Conservation (phyloP, 2,797 vertebrate species). For the Sebastes taczanowskii region DNA sequence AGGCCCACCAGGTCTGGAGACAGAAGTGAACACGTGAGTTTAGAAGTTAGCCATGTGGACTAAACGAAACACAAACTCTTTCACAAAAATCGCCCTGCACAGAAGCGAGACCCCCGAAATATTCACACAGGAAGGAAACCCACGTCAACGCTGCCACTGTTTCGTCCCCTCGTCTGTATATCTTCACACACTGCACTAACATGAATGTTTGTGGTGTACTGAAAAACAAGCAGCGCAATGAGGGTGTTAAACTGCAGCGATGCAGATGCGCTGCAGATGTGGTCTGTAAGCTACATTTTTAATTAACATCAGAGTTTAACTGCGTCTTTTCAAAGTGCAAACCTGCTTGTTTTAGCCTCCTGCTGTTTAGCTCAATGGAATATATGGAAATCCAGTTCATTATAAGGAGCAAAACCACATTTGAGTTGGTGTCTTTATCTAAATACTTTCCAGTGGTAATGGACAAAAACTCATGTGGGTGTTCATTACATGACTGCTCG, state of each 20-base stretch:
- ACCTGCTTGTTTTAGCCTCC: not conserved
- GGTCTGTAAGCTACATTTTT: not conserved
- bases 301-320: not conserved
- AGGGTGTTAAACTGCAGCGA: conserved; percentile 27
- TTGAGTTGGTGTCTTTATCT: conserved; percentile 32
- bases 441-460: conserved; percentile 61
- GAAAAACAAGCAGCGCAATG: not conserved
- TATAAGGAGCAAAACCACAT: not conserved
- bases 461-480: conserved; percentile 34
- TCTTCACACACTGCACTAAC: not conserved
- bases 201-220: conserved; percentile 44
- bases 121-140: conserved; percentile 77
- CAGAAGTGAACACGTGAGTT: not conserved
- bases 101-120: conserved; percentile 46
- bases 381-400: conserved; percentile 32
- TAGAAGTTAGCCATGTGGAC: not conserved
- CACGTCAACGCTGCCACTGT: conserved; percentile 15
- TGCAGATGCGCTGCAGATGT: not conserved
- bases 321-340: not conserved
- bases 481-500: conserved; percentile 4
- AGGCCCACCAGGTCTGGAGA: not conserved
- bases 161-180: conserved; percentile 18
- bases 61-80: conserved; percentile 2
- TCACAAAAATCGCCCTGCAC: conserved; percentile 6
- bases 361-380: conserved; percentile 27